Conservation (phyloP, 2,888 invertebrate genomes). For the Eustalomyia histrio region DNA sequence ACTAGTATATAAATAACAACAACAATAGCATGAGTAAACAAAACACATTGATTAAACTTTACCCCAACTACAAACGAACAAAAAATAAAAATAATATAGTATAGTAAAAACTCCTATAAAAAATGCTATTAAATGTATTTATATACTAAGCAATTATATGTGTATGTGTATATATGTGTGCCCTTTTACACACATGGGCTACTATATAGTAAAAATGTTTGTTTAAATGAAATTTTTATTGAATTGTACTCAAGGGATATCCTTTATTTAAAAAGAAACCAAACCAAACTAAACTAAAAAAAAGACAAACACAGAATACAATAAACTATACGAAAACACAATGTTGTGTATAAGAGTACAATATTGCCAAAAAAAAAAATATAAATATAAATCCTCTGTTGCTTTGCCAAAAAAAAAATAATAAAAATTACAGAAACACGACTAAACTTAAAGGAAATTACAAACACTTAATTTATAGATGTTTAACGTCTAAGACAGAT, state of each 20-base stretch:
- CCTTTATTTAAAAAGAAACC: constrained; percentile 20
- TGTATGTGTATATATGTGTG: neutral
- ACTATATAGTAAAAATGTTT: constrained; percentile 2
- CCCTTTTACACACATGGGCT: neutral
- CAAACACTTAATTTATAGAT: constrained; percentile 8
- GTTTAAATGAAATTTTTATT: constrained; percentile 35
- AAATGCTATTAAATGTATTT: neutral
- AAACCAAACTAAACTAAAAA: constrained; percentile 4
- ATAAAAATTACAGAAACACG: neutral
- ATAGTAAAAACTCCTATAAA: no score
- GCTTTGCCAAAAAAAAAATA: neutral
- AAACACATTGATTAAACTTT: constrained; percentile 38
- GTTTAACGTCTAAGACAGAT: neutral
- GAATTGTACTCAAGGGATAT: constrained; percentile 38
- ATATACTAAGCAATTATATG: neutral
- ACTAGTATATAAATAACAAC: neutral
- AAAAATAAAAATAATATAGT: no score
- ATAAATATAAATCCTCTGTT: neutral
- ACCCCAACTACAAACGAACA: neutral
- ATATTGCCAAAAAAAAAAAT: neutral
- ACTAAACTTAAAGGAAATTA: constrained; percentile 16
- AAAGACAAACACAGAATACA: neutral
- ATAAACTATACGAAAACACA: neutral
- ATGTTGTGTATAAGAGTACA: neutral
- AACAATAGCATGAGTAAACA: neutral